Evolutionary conservation across 2,888 invertebrate species (phyloP).

Genomic region (Sphinx pinastri): DNA sequence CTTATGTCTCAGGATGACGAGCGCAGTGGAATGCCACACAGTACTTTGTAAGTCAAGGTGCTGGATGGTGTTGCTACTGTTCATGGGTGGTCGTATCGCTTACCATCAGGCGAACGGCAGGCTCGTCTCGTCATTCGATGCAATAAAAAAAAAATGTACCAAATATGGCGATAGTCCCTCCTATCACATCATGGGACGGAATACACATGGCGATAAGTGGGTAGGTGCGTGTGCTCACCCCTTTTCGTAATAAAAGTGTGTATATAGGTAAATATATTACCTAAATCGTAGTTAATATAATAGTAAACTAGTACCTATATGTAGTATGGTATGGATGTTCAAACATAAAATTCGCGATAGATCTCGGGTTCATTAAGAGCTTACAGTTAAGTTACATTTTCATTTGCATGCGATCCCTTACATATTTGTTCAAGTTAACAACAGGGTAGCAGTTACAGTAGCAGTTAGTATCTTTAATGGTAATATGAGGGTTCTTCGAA

Average conservation of each 20-base stretch:
- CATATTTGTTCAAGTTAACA: slow-evolving; percentile 52
- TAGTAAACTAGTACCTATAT: neutral
- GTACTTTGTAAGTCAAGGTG: too few relatives aligned
- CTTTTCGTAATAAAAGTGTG: neutral
- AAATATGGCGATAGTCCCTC: too few relatives aligned
- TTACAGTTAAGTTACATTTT: slow-evolving; percentile 53
- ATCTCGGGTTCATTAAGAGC: slow-evolving; percentile 55
- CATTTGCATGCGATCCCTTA: slow-evolving; percentile 56
- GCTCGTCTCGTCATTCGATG: too few relatives aligned
- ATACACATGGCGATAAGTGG: neutral
- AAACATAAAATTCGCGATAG: neutral
- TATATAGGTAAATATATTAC: too few relatives aligned
- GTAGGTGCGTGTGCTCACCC: neutral
- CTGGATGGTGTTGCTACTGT: neutral
- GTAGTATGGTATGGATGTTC: neutral
- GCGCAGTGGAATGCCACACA: too few relatives aligned
- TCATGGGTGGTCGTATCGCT: neutral
- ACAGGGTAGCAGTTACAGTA: neutral
- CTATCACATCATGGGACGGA: too few relatives aligned
- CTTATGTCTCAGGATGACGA: too few relatives aligned
- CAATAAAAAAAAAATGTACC: too few relatives aligned
- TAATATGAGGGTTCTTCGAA: too few relatives aligned
- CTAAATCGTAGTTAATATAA: too few relatives aligned
- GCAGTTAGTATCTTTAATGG: neutral
- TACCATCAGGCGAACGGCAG: neutral